Evolutionary conservation across 1,140 invertebrate genomes (phyloP).

Genomic region (Sitodiplosis mosellana): DNA sequence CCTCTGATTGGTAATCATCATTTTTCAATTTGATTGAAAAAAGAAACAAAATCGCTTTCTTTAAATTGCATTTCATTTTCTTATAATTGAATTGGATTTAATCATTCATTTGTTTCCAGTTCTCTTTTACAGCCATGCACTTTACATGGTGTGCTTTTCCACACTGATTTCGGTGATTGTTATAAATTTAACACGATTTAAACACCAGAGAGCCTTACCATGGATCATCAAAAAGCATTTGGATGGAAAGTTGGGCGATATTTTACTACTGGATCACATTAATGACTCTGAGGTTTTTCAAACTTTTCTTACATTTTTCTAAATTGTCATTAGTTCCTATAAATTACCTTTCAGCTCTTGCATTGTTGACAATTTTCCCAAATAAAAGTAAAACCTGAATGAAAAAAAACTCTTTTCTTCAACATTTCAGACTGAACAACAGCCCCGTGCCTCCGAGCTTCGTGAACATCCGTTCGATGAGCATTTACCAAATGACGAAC

Average conservation of each 20-base stretch:
- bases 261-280: slow-evolving; percentile 28
- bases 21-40: no score
- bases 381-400: no score
- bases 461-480: slow-evolving; percentile 16
- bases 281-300: slow-evolving; percentile 10
- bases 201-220: slow-evolving; percentile 30
- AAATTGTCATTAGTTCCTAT: no score
- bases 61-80: background rate
- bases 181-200: slow-evolving; percentile 32
- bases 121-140: slow-evolving; percentile 31
- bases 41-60: background rate
- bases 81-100: background rate
- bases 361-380: no score
- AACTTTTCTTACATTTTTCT: background rate
- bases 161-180: slow-evolving; percentile 41
- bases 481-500: slow-evolving; percentile 22
- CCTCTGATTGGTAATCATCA: slow-evolving; percentile 39
- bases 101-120: slow-evolving; percentile 13
- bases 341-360: no score
- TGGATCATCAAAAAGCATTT: slow-evolving; percentile 32
- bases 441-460: slow-evolving; percentile 17
- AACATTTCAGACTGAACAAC: slow-evolving; percentile 19
- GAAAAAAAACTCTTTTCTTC: slow-evolving; percentile 7
- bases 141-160: slow-evolving; percentile 39
- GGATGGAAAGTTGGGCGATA: slow-evolving; percentile 29